Evolutionary conservation across 2,113 vertebrate species (phyloP).

Genomic region (Coregonus clupeaformis): DNA sequence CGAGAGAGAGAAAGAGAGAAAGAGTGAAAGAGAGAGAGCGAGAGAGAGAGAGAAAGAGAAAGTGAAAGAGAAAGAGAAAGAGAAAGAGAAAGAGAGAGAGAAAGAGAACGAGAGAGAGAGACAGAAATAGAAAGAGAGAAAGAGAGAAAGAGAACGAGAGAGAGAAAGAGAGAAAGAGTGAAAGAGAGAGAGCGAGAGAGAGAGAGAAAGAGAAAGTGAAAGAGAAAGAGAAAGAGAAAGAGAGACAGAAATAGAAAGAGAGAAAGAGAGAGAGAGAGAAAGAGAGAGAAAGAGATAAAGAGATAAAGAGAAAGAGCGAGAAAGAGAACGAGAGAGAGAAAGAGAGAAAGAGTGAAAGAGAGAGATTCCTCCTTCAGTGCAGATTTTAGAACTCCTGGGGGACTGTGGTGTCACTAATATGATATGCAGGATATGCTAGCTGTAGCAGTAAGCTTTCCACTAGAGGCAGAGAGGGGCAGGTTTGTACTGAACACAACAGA

Average conservation of each 20-base stretch:
- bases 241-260: too few relatives aligned
- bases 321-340: neutral
- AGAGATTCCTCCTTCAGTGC: neutral
- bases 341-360: neutral
- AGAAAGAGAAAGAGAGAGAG: neutral
- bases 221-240: too few relatives aligned
- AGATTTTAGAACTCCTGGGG: too few relatives aligned
- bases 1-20: neutral
- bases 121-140: neutral
- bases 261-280: neutral
- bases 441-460: too few relatives aligned
- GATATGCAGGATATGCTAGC: too few relatives aligned
- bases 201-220: neutral
- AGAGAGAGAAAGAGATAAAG: neutral
- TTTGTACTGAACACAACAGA: too few relatives aligned
- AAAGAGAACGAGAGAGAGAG: neutral
- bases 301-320: neutral
- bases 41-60: neutral
- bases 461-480: too few relatives aligned
- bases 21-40: neutral
- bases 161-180: neutral
- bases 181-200: neutral
- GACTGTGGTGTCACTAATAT: too few relatives aligned
- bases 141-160: neutral
- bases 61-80: neutral